Conservation (phyloP, 2,797 vertebrate species). For the Sebastes oblongus region DNA sequence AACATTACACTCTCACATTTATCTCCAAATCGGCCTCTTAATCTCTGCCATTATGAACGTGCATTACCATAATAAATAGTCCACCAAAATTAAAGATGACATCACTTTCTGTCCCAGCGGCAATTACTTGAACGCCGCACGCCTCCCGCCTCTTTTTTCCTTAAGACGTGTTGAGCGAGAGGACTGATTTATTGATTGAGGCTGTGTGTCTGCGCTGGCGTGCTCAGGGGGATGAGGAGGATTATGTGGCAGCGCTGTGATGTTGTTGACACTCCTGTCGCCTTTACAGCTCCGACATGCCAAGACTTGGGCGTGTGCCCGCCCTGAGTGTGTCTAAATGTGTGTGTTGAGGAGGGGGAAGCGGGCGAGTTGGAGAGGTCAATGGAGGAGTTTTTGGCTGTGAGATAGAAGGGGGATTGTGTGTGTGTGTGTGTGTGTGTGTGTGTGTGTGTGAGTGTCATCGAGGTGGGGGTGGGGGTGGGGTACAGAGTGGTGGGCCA, state of each 20-base stretch:
- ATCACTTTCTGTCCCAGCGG: constrained; percentile 38
- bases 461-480: background rate
- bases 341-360: constrained; percentile 10
- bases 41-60: constrained; percentile 45
- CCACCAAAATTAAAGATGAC: constrained; percentile 50
- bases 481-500: constrained; percentile 42
- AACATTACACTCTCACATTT: constrained; percentile 37
- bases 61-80: constrained; percentile 46
- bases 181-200: constrained; percentile 62
- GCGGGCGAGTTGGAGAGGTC: constrained; percentile 33
- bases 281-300: constrained; percentile 57
- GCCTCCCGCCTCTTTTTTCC: constrained; percentile 8
- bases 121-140: constrained; percentile 10
- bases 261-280: constrained; percentile 71
- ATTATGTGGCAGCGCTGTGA: constrained; percentile 61
- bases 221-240: constrained; percentile 35
- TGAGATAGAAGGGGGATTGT: constrained; percentile 23
- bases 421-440: constrained; percentile 8
- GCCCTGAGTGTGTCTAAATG: constrained; percentile 34
- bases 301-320: constrained; percentile 57
- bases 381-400: constrained; percentile 40
- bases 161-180: constrained; percentile 34
- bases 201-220: constrained; percentile 17
- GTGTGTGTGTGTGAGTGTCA: constrained; percentile 9
- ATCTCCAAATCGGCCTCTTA: constrained; percentile 44